Evolutionary conservation across 2,113 vertebrate genomes (phyloP).

Genomic region (Archilochus colubris): DNA sequence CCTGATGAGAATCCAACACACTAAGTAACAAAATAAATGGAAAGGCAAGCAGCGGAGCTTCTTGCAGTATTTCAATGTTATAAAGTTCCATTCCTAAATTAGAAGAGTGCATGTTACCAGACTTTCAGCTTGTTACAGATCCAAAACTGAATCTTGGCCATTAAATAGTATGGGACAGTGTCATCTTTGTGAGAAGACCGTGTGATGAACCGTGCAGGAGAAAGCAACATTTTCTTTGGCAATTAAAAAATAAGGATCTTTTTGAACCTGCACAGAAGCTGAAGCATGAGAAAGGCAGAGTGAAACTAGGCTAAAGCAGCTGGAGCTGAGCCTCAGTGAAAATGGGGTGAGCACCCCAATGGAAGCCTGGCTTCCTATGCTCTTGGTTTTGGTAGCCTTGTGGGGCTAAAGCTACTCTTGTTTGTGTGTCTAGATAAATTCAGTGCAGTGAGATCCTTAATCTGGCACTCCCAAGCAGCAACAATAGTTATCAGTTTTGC

Average conservation of each 20-base stretch:
- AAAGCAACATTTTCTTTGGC: conserved; percentile 35
- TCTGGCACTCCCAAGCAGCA: neutral
- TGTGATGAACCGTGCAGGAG: neutral
- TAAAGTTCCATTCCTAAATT: conserved; percentile 34
- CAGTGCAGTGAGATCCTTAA: neutral
- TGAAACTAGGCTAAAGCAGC: neutral
- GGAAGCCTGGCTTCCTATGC: neutral
- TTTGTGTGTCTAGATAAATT: neutral
- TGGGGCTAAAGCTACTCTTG: neutral
- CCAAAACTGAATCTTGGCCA: neutral
- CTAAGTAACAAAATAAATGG: conserved; percentile 47
- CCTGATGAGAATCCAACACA: conserved; percentile 38
- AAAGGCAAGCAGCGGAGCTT: conserved; percentile 17
- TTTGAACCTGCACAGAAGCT: neutral
- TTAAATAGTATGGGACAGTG: conserved; percentile 22
- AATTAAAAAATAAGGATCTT: conserved; percentile 27
- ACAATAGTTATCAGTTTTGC: neutral
- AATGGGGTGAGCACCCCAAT: neutral
- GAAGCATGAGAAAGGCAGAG: neutral
- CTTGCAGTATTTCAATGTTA: conserved; percentile 10
- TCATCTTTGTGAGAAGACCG: conserved; percentile 39
- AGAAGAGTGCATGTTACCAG: neutral
- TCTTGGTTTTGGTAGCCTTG: neutral
- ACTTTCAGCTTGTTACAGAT: neutral
- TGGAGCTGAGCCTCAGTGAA: neutral